phyloP scores from a whole-genome alignment of 2,797 vertebrate species.

The Notoglanidium macrostoma region DNA sequence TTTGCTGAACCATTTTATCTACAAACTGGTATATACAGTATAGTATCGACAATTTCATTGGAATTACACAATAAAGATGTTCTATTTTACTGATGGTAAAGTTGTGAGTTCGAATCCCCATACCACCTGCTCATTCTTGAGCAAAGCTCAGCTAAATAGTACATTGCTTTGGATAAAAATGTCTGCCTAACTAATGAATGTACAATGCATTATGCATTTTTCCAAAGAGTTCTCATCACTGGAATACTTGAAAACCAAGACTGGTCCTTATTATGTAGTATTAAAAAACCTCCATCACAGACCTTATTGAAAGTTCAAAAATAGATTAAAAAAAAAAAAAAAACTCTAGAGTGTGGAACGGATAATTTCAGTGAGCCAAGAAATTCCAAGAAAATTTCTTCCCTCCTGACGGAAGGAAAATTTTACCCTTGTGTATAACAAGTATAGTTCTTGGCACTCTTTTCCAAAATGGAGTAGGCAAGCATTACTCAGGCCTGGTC shows the following conservation, averaged over 20 bases:
- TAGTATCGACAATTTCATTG: background rate
- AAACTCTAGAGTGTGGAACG: background rate
- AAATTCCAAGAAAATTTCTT: too few species aligned
- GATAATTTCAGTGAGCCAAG: background rate
- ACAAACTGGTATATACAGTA: too few species aligned
- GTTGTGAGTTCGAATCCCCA: background rate
- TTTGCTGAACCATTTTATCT: too few species aligned
- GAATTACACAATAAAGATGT: background rate
- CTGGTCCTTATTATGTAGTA: background rate
- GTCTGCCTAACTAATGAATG: background rate
- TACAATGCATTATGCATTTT: background rate
- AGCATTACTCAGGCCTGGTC: background rate
- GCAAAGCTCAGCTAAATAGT: background rate
- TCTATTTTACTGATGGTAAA: background rate
- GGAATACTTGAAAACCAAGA: background rate
- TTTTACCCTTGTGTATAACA: background rate
- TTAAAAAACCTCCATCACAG: background rate
- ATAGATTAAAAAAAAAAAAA: background rate
- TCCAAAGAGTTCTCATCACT: background rate
- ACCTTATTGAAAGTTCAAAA: background rate
- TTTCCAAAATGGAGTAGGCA: background rate
- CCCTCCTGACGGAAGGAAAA: background rate
- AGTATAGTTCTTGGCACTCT: background rate
- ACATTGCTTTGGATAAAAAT: background rate
- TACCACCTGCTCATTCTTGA: background rate